Percentiles rank a stretch among this genome's conserved stretches.
Evolutionary conservation across 2,888 invertebrate species (phyloP).

Genomic region (Phalera bucephala): DNA sequence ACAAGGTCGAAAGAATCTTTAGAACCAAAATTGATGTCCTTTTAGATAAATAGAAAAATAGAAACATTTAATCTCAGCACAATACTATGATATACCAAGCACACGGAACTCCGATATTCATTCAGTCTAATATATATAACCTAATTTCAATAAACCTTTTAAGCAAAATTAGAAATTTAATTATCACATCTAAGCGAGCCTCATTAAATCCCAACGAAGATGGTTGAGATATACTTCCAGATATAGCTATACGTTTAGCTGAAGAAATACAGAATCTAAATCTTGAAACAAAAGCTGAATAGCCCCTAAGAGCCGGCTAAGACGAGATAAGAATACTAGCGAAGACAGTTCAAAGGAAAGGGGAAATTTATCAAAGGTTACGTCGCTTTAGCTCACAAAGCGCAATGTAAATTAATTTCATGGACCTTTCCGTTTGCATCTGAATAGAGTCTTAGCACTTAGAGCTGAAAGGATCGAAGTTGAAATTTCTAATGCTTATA

Average conservation of each 20-base stretch:
- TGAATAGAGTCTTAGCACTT: slow-evolving; percentile 48
- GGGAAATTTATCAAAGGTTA: slow-evolving; percentile 61
- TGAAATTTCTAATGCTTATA: slow-evolving; percentile 50
- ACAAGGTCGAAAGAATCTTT: too few relatives aligned
- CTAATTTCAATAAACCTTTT: too few relatives aligned
- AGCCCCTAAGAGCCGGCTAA: slow-evolving; percentile 44
- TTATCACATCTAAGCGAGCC: not conserved
- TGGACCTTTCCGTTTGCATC: slow-evolving; percentile 61
- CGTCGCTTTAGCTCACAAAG: slow-evolving; percentile 50
- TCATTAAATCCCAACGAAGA: slow-evolving; percentile 7
- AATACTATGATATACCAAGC: too few relatives aligned
- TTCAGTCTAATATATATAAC: too few relatives aligned
- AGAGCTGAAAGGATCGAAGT: slow-evolving; percentile 47
- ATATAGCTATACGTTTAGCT: slow-evolving; percentile 50
- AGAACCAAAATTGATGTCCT: too few relatives aligned
- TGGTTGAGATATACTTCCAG: slow-evolving; percentile 32
- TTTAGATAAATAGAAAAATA: too few relatives aligned
- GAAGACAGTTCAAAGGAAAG: slow-evolving; percentile 40
- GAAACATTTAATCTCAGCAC: too few relatives aligned
- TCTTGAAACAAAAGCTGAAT: slow-evolving; percentile 58
- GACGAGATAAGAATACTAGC: slow-evolving; percentile 57
- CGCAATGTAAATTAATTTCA: slow-evolving; percentile 73
- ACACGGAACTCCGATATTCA: too few relatives aligned
- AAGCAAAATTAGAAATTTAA: not conserved
- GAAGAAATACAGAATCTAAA: slow-evolving; percentile 51